Conservation (phyloP, 2,888 invertebrate species). For the Matsumyia berberina region DNA sequence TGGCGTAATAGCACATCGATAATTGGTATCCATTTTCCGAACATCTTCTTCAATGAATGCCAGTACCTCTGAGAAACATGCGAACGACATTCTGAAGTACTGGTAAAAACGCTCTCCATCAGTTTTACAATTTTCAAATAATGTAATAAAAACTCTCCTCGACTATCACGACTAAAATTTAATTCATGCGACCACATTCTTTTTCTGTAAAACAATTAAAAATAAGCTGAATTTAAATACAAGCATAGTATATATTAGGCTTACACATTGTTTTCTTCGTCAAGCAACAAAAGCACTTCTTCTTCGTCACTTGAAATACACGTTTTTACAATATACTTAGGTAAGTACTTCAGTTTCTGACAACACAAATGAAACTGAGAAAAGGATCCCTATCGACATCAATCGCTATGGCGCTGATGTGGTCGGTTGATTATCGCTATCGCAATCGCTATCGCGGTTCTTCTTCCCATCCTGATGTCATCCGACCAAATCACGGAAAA, state of each 20-base stretch:
- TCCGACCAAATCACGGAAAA: too few species aligned
- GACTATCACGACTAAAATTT: background rate
- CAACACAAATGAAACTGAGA: background rate
- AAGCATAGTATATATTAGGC: background rate
- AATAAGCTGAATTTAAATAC: background rate
- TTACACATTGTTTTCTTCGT: background rate
- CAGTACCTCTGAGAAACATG: conserved; percentile 1
- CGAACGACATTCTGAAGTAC: conserved; percentile 2
- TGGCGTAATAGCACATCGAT: conserved; percentile 1
- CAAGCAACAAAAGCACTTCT: conserved; percentile 2
- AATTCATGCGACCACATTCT: conserved; percentile 7
- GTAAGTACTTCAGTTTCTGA: background rate
- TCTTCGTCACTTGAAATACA: background rate
- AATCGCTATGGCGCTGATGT: background rate
- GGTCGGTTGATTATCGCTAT: background rate
- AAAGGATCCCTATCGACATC: background rate
- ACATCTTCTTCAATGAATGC: conserved; percentile 2
- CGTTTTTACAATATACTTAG: too few species aligned
- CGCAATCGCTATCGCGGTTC: conserved; percentile 2
- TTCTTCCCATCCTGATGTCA: too few species aligned
- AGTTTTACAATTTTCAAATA: conserved; percentile 2
- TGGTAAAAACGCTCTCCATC: background rate
- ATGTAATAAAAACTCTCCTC: conserved; percentile 2
- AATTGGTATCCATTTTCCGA: conserved; percentile 10
- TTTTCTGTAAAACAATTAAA: background rate